Evolutionary conservation across 2,888 invertebrate genomes (phyloP), one percentile per base, ranked within the genome.

Genomic region (Laothoe populi): DNA sequence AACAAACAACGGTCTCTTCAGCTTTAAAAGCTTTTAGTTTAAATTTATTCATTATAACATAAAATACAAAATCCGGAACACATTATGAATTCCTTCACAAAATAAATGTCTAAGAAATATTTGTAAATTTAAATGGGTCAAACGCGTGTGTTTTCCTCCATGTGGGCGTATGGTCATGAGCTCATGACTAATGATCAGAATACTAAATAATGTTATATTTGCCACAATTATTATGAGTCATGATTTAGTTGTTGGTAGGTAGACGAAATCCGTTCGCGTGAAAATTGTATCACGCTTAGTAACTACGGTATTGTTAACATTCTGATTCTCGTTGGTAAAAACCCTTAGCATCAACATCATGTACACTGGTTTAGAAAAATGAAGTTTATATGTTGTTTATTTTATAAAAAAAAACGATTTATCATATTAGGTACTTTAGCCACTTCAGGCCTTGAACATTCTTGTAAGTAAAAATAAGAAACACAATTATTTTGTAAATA

Each of bases 61-160:
- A 26, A 26, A 31, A 16, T 8, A 11, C 19, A 35, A 53, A 53
- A 31, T 35, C 53, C 35, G 31, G 16, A 11, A 53, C 35, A 53
- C 10, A 35, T 35, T 31, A 31, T 8, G 19, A 53, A 35, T 53
- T 19, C 53, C 35, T 11, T 49, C 16, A 26, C n/a, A 26, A 49
- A 16, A 19, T 35, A 31, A 49, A n/a, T 16, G 49, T 24, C 0
- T 24, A 35, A 4, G 16, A 31, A 53, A 19, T 53, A 53, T 31
- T 53, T 53, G 31, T 35, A 35, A 10, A 35, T 53, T 53, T 53
- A 53, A 53, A 53, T 53, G 31, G 53, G 53, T 53, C 35, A 53
- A 53, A 35, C 53, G 26, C 16, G 19, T 35, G 4, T 21, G 53
- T 35, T 53, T 53, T 35, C 53, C 31, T 31, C 35, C 10, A 35